phyloP scores from a whole-genome alignment of 2,113 vertebrate species.

The Salvelinus sp. region DNA sequence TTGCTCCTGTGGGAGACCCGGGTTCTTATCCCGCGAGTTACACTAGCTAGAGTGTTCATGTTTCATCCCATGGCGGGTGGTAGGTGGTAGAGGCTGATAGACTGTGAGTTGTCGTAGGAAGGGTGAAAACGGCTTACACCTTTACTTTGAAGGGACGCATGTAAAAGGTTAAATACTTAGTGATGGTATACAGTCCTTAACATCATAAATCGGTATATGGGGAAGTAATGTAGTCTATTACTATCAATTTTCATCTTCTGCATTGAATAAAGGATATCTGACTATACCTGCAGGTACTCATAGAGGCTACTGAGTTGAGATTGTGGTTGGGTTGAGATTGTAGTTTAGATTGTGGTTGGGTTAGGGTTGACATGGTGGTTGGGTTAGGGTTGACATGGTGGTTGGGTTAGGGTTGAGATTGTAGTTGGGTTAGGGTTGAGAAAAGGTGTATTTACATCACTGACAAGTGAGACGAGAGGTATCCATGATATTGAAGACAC shows the following conservation, averaged over 20 bases:
- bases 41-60: conserved; percentile 52
- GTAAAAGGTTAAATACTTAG: conserved; percentile 22
- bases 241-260: not conserved
- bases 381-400: too few relatives aligned
- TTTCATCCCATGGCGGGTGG: conserved; percentile 34
- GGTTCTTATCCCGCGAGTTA: conserved; percentile 47
- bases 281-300: too few relatives aligned
- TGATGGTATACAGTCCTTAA: conserved; percentile 48
- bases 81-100: conserved; percentile 66
- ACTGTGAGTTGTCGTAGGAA: conserved; percentile 53
- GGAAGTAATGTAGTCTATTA: not conserved
- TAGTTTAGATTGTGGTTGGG: not conserved
- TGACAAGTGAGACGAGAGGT: conserved; percentile 22
- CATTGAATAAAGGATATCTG: not conserved
- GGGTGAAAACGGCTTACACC: conserved; percentile 48
- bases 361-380: too few relatives aligned
- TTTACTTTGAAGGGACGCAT: conserved; percentile 59
- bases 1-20: too few relatives aligned
- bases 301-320: too few relatives aligned
- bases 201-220: not conserved
- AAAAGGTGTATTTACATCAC: not conserved
- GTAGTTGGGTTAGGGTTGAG: not conserved
- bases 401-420: too few relatives aligned
- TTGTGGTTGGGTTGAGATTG: not conserved
- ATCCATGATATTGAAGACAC: not conserved